Conservation (phyloP, 2,888 invertebrate genomes). For the Philaethria dido region DNA sequence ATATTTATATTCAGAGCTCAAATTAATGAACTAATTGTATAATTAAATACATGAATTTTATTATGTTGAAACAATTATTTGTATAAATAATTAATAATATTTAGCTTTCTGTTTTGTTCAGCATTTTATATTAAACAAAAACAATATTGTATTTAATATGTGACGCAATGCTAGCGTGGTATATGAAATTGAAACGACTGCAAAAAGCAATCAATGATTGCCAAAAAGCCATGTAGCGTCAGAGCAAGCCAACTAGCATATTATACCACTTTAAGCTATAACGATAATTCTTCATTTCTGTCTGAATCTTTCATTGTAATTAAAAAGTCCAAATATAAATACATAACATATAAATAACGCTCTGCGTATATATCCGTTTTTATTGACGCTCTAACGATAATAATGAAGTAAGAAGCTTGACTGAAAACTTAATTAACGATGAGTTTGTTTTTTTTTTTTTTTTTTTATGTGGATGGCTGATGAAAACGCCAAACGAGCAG, state of each 20-base stretch:
- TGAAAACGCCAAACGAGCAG: no score
- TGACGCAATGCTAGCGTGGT: background rate
- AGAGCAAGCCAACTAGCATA: no score
- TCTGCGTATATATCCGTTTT: no score
- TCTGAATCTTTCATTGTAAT: no score
- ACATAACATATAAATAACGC: no score
- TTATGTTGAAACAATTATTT: background rate
- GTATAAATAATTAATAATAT: background rate
- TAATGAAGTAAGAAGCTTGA: background rate
- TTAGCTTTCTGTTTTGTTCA: background rate
- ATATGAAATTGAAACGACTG: background rate
- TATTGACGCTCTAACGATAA: background rate
- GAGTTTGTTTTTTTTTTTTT: slow-evolving; percentile 7
- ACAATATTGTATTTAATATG: no score
- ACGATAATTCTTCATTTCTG: background rate
- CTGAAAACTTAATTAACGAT: slow-evolving; percentile 16
- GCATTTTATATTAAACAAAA: no score
- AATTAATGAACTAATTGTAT: background rate
- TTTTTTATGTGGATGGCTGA: no score
- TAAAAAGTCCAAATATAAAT: no score
- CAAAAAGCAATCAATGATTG: no score
- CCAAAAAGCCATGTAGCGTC: no score
- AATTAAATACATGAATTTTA: background rate
- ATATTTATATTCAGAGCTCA: background rate
- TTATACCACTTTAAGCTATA: background rate